phyloP scores from a whole-genome alignment of 2,888 invertebrate species.

The Mantis religiosa region DNA sequence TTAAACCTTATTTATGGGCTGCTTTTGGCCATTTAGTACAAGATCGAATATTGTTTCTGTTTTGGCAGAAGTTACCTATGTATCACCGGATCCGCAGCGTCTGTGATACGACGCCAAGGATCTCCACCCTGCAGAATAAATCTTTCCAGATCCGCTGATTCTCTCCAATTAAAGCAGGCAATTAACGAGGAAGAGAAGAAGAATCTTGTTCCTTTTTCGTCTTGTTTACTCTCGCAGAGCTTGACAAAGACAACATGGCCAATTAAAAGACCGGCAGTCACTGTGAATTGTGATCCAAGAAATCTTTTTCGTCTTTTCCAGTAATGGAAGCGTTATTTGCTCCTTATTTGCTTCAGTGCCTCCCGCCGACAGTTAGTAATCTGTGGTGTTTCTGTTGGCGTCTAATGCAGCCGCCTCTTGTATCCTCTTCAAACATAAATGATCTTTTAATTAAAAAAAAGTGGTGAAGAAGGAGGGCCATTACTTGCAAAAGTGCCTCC shows the following conservation, averaged over 20 bases:
- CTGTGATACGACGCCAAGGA: not conserved
- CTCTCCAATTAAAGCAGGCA: slow-evolving; percentile 14
- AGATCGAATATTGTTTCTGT: too few relatives aligned
- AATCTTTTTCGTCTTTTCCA: not conserved
- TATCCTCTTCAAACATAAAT: not conserved
- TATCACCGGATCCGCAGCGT: not conserved
- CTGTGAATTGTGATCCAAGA: slow-evolving; percentile 24
- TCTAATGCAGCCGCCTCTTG: not conserved
- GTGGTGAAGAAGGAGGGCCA: not conserved
- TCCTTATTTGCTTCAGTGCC: slow-evolving; percentile 13
- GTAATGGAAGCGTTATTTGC: slow-evolving; percentile 12
- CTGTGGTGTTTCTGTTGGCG: not conserved
- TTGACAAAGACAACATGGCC: slow-evolving; percentile 17
- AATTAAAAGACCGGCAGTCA: slow-evolving; percentile 19
- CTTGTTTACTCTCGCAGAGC: not conserved
- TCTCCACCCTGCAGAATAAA: not conserved
- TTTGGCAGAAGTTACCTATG: too few relatives aligned
- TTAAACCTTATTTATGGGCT: too few relatives aligned
- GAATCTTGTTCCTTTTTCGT: not conserved
- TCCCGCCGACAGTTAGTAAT: not conserved
- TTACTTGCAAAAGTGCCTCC: not conserved
- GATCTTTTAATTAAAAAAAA: not conserved
- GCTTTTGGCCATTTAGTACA: too few relatives aligned
- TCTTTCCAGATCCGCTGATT: slow-evolving; percentile 4
- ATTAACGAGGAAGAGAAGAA: slow-evolving; percentile 3